Evolutionary conservation across 2,888 invertebrate species (phyloP), one percentile per base, ranked within the genome.

Genomic region (Apodemia duryi): DNA sequence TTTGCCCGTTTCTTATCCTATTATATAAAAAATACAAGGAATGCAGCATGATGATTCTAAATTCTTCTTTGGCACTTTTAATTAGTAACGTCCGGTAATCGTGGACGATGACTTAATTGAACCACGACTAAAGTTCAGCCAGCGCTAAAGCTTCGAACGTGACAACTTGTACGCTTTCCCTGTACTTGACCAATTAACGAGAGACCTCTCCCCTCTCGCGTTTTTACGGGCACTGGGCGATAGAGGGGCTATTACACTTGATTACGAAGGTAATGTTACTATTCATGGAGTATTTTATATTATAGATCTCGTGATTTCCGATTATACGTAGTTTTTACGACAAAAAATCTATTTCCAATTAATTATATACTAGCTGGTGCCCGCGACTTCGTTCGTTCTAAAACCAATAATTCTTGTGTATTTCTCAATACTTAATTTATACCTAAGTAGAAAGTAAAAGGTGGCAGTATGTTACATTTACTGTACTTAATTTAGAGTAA

Each of bases 81-180:
- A 49, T 49, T 49, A 49, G n/a, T 49, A 35, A 57, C 13, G 57
- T 57, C 57, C 57, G 57, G 57, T 57, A 32, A 57, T 29, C n/a
- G 49, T n/a, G n/a, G n/a, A n/a, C 49, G 49, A 49, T 49, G 49
- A 49, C 49, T 66, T 71, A 72, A 72, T 74, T 71, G 70, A 69
- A 66, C 63, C 61, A 66, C 69, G 71, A 70, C 72, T 74, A 71
- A 71, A 68, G 70, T 69, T 63, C 63, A 29, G 62, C 35, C 66
- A 62, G 66, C 65, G 64, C 65, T 65, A 54, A 67, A 62, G 62
- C 68, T 65, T 64, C 67, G 65, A 68, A 70, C 70, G 70, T 72
- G 69, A 70, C 69, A 63, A 43, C 62, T 65, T 65, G 60, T 68
- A 68, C 66, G 66, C 69, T 71, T 70, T 71, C 69, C 68, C 66